Evolutionary conservation across 2,797 vertebrate species (phyloP).

Genomic region (Kryptolebias ocellatus): DNA sequence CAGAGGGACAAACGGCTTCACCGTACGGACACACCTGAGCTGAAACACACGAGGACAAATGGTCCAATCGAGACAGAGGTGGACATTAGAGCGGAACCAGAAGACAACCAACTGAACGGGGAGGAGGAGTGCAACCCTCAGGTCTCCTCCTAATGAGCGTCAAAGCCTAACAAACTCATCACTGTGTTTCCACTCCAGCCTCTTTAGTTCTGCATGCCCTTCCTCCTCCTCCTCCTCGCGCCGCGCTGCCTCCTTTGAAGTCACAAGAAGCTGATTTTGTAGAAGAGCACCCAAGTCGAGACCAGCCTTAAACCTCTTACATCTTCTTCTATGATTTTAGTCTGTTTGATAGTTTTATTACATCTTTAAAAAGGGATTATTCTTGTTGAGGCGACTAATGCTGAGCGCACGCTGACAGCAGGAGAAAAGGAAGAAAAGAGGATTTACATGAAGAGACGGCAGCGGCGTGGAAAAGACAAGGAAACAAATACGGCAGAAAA

Average conservation of each 20-base stretch:
- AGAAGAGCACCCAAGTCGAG: constrained; percentile 18
- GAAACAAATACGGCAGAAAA: too few species aligned
- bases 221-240: constrained; percentile 25
- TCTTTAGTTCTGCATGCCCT: constrained; percentile 34
- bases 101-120: too few species aligned
- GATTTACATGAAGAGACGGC: background rate
- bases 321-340: constrained; percentile 54
- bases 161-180: constrained; percentile 44
- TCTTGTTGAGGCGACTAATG: constrained; percentile 34
- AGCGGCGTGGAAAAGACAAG: too few species aligned
- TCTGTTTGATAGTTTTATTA: constrained; percentile 56
- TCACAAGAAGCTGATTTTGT: constrained; percentile 54
- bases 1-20: too few species aligned
- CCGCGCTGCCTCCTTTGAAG: constrained; percentile 56
- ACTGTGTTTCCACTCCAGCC: constrained; percentile 29
- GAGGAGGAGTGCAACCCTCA: constrained; percentile 3
- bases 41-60: too few species aligned
- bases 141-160: constrained; percentile 34
- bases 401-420: constrained; percentile 17
- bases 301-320: constrained; percentile 60
- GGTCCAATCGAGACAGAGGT: too few species aligned
- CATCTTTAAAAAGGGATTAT: constrained; percentile 53
- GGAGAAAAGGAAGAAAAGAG: constrained; percentile 20
- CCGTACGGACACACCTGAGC: too few species aligned
- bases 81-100: too few species aligned